A percentile compares a stretch with the other conserved stretches of the same genome.
Conservation (phyloP, 2,888 invertebrate species). For the Eupeodes luniger region DNA sequence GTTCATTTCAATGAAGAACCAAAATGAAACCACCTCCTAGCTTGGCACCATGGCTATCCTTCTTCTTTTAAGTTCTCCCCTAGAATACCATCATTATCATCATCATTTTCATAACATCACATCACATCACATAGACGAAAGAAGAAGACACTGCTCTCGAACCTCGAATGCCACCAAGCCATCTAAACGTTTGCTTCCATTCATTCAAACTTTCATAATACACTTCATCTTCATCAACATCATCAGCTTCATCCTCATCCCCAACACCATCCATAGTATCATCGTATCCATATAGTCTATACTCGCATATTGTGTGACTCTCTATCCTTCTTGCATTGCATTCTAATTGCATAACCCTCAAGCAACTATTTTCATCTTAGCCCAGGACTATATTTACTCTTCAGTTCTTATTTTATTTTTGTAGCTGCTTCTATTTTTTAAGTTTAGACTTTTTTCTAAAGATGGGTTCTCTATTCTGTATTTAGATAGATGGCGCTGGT, state of each 20-base stretch:
- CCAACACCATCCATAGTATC: not conserved
- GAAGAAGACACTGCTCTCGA: not conserved
- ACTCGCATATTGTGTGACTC: not conserved
- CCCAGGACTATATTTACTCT: constrained; percentile 36
- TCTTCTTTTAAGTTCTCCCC: not conserved
- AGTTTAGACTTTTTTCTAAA: constrained; percentile 20
- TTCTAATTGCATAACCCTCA: constrained; percentile 45
- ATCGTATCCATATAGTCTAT: no score
- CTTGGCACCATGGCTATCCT: not conserved
- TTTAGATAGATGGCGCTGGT: constrained; percentile 19
- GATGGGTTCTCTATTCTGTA: not conserved
- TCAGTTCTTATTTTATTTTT: not conserved
- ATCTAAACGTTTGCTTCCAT: constrained; percentile 26
- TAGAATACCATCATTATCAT: no score
- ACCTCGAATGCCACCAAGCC: constrained; percentile 36
- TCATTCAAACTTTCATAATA: constrained; percentile 29
- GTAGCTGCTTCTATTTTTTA: not conserved
- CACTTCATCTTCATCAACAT: constrained; percentile 17
- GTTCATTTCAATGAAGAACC: constrained; percentile 33
- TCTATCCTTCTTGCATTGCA: constrained; percentile 8
- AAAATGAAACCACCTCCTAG: constrained; percentile 10
- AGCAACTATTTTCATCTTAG: constrained; percentile 52
- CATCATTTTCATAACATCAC: no score
- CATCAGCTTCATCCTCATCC: not conserved
- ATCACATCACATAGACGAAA: not conserved